Evolutionary conservation across 2,797 vertebrate genomes (phyloP).

Genomic region (Gymnothorax javanicus): DNA sequence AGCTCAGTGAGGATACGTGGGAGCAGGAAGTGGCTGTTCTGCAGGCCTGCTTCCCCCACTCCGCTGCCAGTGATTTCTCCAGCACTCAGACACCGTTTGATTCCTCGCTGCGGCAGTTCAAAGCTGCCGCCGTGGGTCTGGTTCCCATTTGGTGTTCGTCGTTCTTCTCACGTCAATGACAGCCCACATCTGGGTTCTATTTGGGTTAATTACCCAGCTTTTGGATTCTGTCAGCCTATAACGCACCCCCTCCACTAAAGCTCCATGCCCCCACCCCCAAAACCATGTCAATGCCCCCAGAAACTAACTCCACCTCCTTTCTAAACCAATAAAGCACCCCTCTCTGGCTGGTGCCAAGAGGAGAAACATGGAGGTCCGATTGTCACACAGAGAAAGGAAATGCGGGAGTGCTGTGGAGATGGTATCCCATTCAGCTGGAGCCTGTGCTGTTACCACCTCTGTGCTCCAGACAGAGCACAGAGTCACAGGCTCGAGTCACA

Average conservation of each 20-base stretch:
- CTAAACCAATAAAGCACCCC: constrained; percentile 40
- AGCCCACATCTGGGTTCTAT: constrained; percentile 79
- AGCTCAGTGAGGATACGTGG: not conserved
- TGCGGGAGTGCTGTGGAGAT: not conserved
- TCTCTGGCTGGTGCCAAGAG: not conserved
- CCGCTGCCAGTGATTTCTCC: constrained; percentile 69
- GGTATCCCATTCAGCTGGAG: not conserved
- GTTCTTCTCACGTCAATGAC: constrained; percentile 80
- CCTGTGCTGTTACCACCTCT: not conserved
- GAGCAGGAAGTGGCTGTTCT: constrained; percentile 7
- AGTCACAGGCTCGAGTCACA: not conserved
- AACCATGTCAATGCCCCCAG: constrained; percentile 19
- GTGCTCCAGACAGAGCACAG: not conserved
- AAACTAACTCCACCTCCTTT: constrained; percentile 37
- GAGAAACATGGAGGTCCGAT: not conserved
- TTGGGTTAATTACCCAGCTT: constrained; percentile 76
- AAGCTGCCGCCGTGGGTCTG: constrained; percentile 69
- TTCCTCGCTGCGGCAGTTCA: constrained; percentile 65
- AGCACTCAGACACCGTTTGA: constrained; percentile 45
- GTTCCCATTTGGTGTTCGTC: constrained; percentile 76
- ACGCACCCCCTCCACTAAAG: not conserved
- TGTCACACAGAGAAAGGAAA: not conserved
- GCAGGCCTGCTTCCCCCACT: constrained; percentile 3
- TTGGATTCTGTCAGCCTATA: constrained; percentile 68
- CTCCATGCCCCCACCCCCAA: constrained; percentile 45